These are phyloP conservation scores for Drosophila putrida DNA, from an alignment of 2,888 invertebrate genomes.

Conservation along the genomic window DNA sequence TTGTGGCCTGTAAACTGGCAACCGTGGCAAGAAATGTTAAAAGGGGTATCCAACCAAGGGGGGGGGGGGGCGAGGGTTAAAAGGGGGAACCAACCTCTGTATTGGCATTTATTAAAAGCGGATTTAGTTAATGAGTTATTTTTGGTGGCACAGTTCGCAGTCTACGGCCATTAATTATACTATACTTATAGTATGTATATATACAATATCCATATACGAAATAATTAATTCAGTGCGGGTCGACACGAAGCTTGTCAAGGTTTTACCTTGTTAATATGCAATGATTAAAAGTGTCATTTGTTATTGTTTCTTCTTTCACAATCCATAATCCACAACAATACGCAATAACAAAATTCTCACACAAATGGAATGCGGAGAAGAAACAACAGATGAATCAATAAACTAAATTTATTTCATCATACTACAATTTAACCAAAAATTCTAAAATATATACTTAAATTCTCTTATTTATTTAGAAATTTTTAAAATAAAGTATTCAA, in stretches of 20 bases:
- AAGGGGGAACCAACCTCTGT: slow-evolving; percentile 21
- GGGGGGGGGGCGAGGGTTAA: neutral
- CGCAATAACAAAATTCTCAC: slow-evolving; percentile 9
- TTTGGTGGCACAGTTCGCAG: slow-evolving; percentile 72
- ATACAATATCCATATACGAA: slow-evolving; percentile 10
- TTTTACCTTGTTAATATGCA: slow-evolving; percentile 73
- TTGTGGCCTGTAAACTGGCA: slow-evolving; percentile 58
- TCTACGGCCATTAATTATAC: slow-evolving; percentile 68
- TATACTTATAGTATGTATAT: neutral
- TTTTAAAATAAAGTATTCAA: too few relatives aligned
- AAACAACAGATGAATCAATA: neutral
- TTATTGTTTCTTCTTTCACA: slow-evolving; percentile 54
- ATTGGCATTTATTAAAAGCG: slow-evolving; percentile 80
- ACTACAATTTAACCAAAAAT: neutral
- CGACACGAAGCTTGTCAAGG: slow-evolving; percentile 52
- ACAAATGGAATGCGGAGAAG: slow-evolving; percentile 9
- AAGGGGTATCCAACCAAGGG: neutral
- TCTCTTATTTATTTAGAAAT: too few relatives aligned
- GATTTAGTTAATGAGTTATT: slow-evolving; percentile 83
- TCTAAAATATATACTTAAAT: neutral
- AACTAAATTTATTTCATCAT: neutral
- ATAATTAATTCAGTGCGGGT: slow-evolving; percentile 54
- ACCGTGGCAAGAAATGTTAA: slow-evolving; percentile 18
- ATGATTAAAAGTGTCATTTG: slow-evolving; percentile 81
- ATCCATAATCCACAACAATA: slow-evolving; percentile 16